Percentiles rank a stretch among this genome's conserved stretches.
Conservation (phyloP, 2,888 invertebrate species). For the Temnothorax rugatulus region DNA sequence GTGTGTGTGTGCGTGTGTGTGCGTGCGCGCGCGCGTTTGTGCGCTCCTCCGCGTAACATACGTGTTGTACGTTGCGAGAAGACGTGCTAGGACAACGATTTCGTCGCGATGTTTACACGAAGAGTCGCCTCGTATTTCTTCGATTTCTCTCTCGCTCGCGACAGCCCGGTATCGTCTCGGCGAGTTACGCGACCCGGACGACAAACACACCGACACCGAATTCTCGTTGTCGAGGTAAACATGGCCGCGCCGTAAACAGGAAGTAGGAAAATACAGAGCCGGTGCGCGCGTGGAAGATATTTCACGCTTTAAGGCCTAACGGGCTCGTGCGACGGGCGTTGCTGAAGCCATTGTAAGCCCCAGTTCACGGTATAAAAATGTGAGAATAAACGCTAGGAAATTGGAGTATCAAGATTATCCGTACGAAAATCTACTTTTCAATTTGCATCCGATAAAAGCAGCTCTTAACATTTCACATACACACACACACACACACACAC, state of each 20-base stretch:
- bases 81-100: constrained; percentile 46
- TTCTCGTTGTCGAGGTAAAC: constrained; percentile 3
- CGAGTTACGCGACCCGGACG: constrained; percentile 20
- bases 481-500: too few relatives aligned
- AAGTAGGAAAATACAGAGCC: constrained; percentile 26
- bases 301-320: constrained; percentile 7
- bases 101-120: constrained; percentile 61
- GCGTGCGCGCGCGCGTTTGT: background rate
- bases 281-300: background rate
- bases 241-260: constrained; percentile 43
- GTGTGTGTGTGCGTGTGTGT: background rate
- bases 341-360: background rate
- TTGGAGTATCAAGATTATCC: background rate
- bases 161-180: background rate
- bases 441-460: background rate
- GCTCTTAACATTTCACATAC: background rate
- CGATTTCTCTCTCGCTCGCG: constrained; percentile 31
- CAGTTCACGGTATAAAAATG: background rate
- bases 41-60: constrained; percentile 17
- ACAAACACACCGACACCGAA: constrained; percentile 6
- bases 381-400: background rate
- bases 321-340: background rate
- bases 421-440: background rate
- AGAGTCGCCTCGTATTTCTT: constrained; percentile 31
- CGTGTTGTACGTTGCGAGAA: background rate